Evolutionary conservation across 2,797 vertebrate species (phyloP), one percentile per base, ranked within the genome.

Genomic region (Decapterus maruadsi): DNA sequence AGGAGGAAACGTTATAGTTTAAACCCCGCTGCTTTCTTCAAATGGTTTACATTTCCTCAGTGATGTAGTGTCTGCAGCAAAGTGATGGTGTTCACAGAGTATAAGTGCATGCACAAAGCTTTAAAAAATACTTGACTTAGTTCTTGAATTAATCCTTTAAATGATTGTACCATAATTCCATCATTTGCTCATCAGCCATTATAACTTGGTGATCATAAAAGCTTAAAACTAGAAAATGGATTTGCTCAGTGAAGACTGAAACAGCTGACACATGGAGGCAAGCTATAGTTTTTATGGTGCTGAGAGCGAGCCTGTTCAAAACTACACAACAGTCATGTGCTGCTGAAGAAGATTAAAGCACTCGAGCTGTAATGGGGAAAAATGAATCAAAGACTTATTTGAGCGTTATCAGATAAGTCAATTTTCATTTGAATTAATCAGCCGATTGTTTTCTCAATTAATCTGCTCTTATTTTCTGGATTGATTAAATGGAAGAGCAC

Each of bases 41-140:
- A 64, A 78, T 60, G 72, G 31, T 70, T 75, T 26, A 56, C 78
- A 16, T 68, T 62, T 34, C 29, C 45, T 64, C 4, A 75, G 73
- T 4, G 1, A 68, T 54, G 43, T 43, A 16, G 20, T 45, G n/a
- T 67, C 72, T 58, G 11, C 45, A 69, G 62, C 22, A 20, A 56
- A 46, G 34, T 50, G 43, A 75, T 13, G 6, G 68, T 67, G 55
- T 55, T 82, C n/a, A 40, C n/a, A 40, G n/a, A 53, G 22, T 40
- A 17, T 2, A 29, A 67, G 55, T 62, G 4, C 4, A 40, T 48
- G 22, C 10, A 53, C 5, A 71, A 7, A 34, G 22, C 59, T 72
- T 64, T 65, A 26, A n/a, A 60, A 60, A 68, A 51, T 31, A 5
- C 6, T 57, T 8, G 8, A 16, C 4, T 68, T 43, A 42, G 8